These are phyloP conservation scores for Drosophila serrata DNA, from an alignment of 1,140 invertebrate species.

Conservation along the genomic window DNA sequence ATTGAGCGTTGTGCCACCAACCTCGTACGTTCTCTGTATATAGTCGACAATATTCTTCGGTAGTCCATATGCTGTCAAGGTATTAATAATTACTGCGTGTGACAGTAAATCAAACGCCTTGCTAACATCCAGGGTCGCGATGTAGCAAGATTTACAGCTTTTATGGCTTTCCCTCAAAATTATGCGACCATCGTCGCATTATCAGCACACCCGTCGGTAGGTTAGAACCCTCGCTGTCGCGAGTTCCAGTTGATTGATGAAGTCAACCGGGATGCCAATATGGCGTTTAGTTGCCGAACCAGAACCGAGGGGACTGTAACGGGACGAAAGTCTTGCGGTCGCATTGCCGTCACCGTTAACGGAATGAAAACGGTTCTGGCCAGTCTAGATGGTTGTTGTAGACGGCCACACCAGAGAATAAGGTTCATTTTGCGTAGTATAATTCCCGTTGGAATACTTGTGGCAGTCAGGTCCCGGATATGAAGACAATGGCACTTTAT, in stretches of 20 bases:
- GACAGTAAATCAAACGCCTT: conserved; percentile 26
- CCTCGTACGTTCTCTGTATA: conserved; percentile 9
- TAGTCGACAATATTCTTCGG: conserved; percentile 29
- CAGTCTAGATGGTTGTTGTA: conserved; percentile 22
- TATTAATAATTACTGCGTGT: conserved; percentile 2
- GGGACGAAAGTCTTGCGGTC: conserved; percentile 33
- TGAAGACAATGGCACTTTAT: neutral
- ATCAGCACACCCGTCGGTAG: conserved; percentile 40
- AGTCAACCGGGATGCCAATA: conserved; percentile 22
- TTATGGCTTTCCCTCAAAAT: conserved; percentile 26
- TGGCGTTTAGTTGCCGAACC: conserved; percentile 40
- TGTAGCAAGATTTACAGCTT: conserved; percentile 19
- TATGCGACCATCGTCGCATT: conserved; percentile 39
- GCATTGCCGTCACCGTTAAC: conserved; percentile 17
- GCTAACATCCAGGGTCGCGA: conserved; percentile 28
- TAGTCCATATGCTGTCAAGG: conserved; percentile 13
- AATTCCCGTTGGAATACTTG: conserved; percentile 23
- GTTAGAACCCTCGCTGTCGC: conserved; percentile 23
- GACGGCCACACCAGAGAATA: conserved; percentile 28
- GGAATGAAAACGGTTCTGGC: conserved; percentile 38
- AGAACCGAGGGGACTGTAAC: conserved; percentile 29
- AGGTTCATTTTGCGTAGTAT: conserved; percentile 49
- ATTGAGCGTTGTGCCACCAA: conserved; percentile 14
- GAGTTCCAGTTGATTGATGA: conserved; percentile 21
- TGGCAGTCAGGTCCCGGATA: conserved; percentile 19